Evolutionary conservation across 2,888 invertebrate species (phyloP).

Genomic region (Lobophora halterata): DNA sequence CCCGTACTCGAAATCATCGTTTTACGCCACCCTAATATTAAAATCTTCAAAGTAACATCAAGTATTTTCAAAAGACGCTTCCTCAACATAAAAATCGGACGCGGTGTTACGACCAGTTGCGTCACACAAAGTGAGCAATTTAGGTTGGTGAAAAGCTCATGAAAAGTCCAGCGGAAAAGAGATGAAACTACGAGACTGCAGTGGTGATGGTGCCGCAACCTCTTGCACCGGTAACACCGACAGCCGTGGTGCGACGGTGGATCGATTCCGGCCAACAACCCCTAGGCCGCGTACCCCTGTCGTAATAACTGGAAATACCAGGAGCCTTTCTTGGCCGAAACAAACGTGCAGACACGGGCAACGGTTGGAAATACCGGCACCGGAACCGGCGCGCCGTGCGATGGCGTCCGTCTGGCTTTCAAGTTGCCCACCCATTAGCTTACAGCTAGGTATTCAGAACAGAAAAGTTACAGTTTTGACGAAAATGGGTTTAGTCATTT

Average conservation of each 20-base stretch:
- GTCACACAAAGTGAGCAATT: conserved; percentile 27
- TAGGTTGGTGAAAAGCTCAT: conserved; percentile 19
- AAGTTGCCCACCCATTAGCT: conserved; percentile 12
- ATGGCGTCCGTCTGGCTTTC: conserved; percentile 58
- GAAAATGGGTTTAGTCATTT: too few species aligned
- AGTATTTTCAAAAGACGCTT: conserved; percentile 14
- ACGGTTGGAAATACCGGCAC: conserved; percentile 64
- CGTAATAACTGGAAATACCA: conserved; percentile 75
- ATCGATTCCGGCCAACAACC: conserved; percentile 78
- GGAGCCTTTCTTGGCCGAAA: conserved; percentile 44
- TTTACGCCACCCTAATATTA: conserved; percentile 35
- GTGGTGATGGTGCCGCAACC: conserved; percentile 61
- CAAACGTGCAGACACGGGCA: conserved; percentile 32
- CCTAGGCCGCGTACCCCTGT: conserved; percentile 62
- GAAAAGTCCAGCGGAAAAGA: conserved; percentile 33
- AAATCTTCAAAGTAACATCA: conserved; percentile 19
- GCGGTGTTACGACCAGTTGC: conserved; percentile 21
- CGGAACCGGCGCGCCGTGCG: conserved; percentile 29
- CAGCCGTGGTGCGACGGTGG: conserved; percentile 57
- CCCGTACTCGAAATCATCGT: conserved; percentile 54
- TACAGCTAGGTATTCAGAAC: too few species aligned
- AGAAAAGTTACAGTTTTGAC: too few species aligned
- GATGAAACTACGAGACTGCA: conserved; percentile 47
- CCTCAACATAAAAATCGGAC: conserved; percentile 6
- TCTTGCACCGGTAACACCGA: conserved; percentile 63